A percentile compares a stretch with the other conserved stretches of the same genome.
These are phyloP conservation scores for Heliothis subflexa DNA, from an alignment of 1,140 invertebrate species.

Conservation along the genomic window DNA sequence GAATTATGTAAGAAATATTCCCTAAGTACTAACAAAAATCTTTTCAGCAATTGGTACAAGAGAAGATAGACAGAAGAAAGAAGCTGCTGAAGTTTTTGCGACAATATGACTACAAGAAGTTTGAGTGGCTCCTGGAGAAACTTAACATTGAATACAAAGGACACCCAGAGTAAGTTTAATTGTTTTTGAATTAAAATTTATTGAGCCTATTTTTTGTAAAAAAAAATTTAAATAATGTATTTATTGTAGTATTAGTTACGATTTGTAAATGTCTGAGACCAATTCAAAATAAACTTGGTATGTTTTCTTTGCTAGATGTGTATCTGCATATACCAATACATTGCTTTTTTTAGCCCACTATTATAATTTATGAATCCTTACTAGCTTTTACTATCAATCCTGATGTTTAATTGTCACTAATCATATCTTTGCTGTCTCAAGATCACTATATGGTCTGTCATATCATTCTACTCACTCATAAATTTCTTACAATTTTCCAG, in stretches of 20 bases:
- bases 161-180: constrained; percentile 85
- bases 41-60: constrained; percentile 87
- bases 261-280: not conserved
- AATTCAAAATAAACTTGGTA: too few species aligned
- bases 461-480: not conserved
- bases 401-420: too few species aligned
- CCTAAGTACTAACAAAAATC: too few species aligned
- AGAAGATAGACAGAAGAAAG: constrained; percentile 92
- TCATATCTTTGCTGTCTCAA: too few species aligned
- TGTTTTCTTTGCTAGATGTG: too few species aligned
- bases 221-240: too few species aligned
- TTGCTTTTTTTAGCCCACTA: too few species aligned
- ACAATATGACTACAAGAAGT: constrained; percentile 92
- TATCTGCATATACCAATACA: too few species aligned
- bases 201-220: too few species aligned
- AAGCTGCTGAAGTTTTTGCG: constrained; percentile 90
- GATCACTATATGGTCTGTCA: not conserved
- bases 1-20: too few species aligned
- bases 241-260: not conserved
- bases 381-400: too few species aligned
- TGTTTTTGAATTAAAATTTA: not conserved
- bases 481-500: constrained; percentile 54
- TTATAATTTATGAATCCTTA: too few species aligned
- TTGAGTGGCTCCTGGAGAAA: constrained; percentile 94
- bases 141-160: constrained; percentile 92